phyloP scores from a whole-genome alignment of 2,113 vertebrate genomes.

The Dromaius novaehollandiae region DNA sequence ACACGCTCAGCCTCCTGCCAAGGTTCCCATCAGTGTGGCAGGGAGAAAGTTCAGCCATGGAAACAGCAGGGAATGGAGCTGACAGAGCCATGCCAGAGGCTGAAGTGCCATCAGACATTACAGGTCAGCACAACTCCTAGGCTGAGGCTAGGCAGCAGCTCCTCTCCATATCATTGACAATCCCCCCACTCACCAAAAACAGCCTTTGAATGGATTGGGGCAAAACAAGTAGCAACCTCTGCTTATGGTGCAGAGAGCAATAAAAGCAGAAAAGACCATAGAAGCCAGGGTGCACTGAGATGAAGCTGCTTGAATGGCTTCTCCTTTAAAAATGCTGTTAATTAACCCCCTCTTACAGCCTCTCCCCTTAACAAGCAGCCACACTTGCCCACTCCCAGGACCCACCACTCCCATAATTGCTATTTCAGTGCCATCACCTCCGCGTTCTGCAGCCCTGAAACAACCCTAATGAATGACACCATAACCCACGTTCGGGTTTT shows the following conservation, averaged over 20 bases:
- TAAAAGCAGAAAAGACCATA: background rate
- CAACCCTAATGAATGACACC: accelerated
- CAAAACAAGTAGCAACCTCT: background rate
- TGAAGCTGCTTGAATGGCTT: background rate
- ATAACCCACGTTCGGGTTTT: background rate
- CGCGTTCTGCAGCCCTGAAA: background rate
- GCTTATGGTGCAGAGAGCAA: background rate
- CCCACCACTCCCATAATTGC: background rate
- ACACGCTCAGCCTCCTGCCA: background rate
- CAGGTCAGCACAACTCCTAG: background rate
- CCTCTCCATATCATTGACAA: background rate
- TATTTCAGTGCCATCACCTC: background rate
- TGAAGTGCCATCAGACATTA: background rate
- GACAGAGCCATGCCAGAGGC: background rate
- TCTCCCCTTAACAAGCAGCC: background rate
- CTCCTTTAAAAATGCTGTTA: background rate
- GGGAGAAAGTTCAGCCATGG: background rate
- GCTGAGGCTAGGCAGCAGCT: background rate
- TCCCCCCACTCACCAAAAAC: background rate
- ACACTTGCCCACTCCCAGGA: background rate
- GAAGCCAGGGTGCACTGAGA: background rate
- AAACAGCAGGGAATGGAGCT: background rate
- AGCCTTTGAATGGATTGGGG: background rate
- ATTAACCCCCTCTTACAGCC: background rate
- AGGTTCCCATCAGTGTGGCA: background rate